These are phyloP conservation scores for Thryonomys swinderianus DNA, from an alignment of 2,113 vertebrate species.

Conservation along the genomic window DNA sequence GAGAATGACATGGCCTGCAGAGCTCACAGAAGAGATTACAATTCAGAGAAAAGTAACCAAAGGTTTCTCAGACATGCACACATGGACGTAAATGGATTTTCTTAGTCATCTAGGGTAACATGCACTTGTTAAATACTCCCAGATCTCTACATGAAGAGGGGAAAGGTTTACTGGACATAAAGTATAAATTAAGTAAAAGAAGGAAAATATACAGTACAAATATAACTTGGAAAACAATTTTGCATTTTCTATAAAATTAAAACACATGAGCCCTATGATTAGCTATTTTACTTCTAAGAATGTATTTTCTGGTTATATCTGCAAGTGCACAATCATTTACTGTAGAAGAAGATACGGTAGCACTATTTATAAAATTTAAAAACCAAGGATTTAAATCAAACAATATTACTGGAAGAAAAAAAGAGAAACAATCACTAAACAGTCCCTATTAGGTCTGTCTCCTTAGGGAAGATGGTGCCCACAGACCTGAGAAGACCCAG, in stretches of 20 bases:
- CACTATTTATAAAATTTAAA: neutral
- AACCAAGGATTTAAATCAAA: neutral
- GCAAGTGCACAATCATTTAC: neutral
- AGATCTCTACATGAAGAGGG: neutral
- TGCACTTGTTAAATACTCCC: neutral
- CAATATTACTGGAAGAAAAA: neutral
- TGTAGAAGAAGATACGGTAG: neutral
- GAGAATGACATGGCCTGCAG: neutral
- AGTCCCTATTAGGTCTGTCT: neutral
- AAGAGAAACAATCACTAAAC: neutral
- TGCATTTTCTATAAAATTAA: conserved; percentile 34
- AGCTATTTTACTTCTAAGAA: neutral
- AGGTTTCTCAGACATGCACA: neutral
- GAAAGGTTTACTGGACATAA: neutral
- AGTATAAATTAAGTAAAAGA: conserved; percentile 21
- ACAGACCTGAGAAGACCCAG: neutral
- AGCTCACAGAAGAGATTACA: neutral
- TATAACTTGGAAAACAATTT: neutral
- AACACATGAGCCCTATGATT: neutral
- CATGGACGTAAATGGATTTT: neutral
- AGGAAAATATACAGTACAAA: neutral
- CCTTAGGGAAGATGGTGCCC: neutral
- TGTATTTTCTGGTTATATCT: conserved; percentile 15
- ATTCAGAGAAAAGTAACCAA: neutral
- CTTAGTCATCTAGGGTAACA: neutral